Percentiles rank a stretch among this genome's conserved stretches.
These are phyloP conservation scores for Idaea straminata DNA, from an alignment of 2,888 invertebrate genomes.

Conservation along the genomic window DNA sequence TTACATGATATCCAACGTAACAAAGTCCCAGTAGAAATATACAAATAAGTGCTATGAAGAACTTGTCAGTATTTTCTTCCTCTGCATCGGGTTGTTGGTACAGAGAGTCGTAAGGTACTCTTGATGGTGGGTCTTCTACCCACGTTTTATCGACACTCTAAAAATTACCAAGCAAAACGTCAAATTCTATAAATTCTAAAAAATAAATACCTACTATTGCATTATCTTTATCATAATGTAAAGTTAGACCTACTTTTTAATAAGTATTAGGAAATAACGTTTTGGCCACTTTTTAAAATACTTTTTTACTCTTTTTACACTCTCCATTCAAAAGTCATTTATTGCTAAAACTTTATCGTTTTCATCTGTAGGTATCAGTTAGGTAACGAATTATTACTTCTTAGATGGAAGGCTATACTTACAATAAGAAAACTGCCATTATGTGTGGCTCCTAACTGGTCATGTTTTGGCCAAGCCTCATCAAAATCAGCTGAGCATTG, in stretches of 20 bases:
- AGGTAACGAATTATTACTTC: too few species aligned
- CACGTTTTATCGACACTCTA: constrained; percentile 89
- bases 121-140: constrained; percentile 91
- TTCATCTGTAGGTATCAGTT: too few species aligned
- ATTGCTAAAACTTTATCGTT: too few species aligned
- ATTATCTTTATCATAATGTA: too few species aligned
- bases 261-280: too few species aligned
- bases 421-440: constrained; percentile 73
- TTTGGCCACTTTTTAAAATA: too few species aligned
- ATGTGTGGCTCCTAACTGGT: constrained; percentile 61
- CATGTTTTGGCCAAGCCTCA: constrained; percentile 68
- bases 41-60: constrained; percentile 88
- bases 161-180: constrained; percentile 18
- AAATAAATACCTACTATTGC: too few species aligned
- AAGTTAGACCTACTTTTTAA: too few species aligned
- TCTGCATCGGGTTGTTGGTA: constrained; percentile 87
- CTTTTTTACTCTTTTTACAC: too few species aligned
- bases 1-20: constrained; percentile 84
- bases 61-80: constrained; percentile 89
- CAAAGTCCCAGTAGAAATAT: constrained; percentile 84
- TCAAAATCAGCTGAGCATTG: constrained; percentile 91
- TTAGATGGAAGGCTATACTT: constrained; percentile 27
- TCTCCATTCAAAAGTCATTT: too few species aligned
- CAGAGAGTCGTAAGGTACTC: constrained; percentile 86
- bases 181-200: too few species aligned